Conservation (phyloP, 2,113 vertebrate genomes). For the Haemorhous mexicanus region DNA sequence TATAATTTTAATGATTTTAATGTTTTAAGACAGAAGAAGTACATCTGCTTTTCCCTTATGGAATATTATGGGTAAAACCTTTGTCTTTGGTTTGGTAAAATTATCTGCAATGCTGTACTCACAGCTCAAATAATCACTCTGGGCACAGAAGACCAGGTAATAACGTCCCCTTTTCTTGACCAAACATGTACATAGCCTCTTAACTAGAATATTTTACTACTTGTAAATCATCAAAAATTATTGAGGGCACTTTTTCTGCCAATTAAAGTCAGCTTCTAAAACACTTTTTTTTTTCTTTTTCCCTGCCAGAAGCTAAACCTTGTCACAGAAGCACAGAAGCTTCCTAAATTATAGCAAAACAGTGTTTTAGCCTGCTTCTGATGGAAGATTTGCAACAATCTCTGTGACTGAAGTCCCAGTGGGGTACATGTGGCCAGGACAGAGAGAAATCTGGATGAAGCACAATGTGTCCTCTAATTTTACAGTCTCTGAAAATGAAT, state of each 20-base stretch:
- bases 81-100: background rate
- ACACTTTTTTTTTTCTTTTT: background rate
- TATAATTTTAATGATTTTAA: background rate
- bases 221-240: background rate
- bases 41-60: accelerated
- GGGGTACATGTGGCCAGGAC: background rate
- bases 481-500: background rate
- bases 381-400: background rate
- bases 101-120: background rate
- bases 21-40: background rate
- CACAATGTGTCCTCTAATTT: background rate
- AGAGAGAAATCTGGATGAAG: background rate
- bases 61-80: accelerated
- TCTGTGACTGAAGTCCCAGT: background rate
- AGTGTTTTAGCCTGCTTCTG: background rate
- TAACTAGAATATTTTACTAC: background rate
- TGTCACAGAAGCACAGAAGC: background rate
- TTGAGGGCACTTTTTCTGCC: accelerated
- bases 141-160: background rate
- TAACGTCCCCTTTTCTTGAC: background rate
- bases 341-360: background rate
- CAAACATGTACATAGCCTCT: accelerated
- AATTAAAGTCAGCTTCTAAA: background rate
- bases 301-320: background rate
- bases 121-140: background rate